Evolutionary conservation across 2,113 vertebrate genomes (phyloP).

Genomic region (Pollimyrus isidori): DNA sequence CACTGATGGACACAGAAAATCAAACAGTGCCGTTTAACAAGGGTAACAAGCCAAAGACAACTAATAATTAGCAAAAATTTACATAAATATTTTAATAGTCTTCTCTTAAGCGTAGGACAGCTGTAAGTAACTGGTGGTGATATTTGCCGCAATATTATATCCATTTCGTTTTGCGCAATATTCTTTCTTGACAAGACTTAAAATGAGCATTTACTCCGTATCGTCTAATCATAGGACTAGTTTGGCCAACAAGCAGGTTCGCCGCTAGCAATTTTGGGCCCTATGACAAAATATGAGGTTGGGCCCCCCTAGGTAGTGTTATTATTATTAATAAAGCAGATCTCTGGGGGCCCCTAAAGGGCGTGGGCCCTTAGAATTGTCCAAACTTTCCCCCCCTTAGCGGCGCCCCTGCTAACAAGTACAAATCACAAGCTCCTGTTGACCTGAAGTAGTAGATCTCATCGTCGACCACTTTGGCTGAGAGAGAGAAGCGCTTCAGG

Average conservation of each 20-base stretch:
- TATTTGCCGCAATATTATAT: neutral
- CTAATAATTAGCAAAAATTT: neutral
- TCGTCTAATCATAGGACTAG: neutral
- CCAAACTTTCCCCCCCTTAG: too few species aligned
- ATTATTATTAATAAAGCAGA: too few species aligned
- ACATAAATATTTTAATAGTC: neutral
- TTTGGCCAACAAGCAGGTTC: neutral
- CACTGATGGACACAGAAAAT: neutral
- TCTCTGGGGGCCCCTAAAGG: too few species aligned
- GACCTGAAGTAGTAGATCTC: slow-evolving; percentile 98
- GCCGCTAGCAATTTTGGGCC: too few species aligned
- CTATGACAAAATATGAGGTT: too few species aligned
- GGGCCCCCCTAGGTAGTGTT: too few species aligned
- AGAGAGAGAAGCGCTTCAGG: slow-evolving; percentile 91
- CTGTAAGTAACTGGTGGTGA: neutral
- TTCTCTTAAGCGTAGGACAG: neutral
- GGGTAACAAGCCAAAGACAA: neutral
- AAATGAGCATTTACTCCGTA: neutral
- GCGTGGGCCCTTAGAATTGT: too few species aligned
- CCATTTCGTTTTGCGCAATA: neutral
- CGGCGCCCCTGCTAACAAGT: too few species aligned
- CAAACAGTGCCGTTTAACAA: neutral
- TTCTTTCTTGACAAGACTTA: neutral
- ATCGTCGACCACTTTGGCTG: slow-evolving; percentile 95
- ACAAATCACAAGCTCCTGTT: slow-evolving; percentile 21